phyloP scores from a whole-genome alignment of 2,797 vertebrate genomes.

The Melanotaenia maccullochi region DNA sequence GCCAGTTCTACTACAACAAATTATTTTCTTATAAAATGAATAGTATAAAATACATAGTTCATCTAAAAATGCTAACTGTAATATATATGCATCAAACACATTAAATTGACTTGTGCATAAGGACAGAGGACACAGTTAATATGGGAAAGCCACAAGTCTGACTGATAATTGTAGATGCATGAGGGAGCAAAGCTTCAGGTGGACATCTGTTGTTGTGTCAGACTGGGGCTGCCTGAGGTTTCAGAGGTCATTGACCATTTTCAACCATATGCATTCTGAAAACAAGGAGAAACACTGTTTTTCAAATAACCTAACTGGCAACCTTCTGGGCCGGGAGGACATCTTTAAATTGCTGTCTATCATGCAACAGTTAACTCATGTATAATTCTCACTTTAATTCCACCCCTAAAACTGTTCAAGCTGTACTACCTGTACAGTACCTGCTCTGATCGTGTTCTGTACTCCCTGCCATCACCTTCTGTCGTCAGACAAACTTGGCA shows the following conservation, averaged over 20 bases:
- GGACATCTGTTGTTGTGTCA: conserved; percentile 15
- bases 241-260: background rate
- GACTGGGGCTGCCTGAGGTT: background rate
- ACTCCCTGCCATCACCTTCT: conserved; percentile 38
- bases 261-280: conserved; percentile 1
- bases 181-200: background rate
- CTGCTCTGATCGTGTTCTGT: conserved; percentile 36
- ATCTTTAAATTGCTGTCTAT: conserved; percentile 17
- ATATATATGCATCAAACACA: background rate
- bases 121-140: background rate
- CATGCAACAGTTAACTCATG: conserved; percentile 16
- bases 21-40: conserved; percentile 5
- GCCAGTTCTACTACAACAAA: conserved; percentile 1
- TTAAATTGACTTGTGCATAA: background rate
- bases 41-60: background rate
- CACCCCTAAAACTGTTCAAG: conserved; percentile 24
- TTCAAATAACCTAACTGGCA: conserved; percentile 3
- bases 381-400: conserved; percentile 28
- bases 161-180: background rate
- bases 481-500: conserved; percentile 49
- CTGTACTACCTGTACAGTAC: conserved; percentile 21
- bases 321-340: conserved; percentile 2
- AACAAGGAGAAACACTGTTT: conserved; percentile 12
- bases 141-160: background rate
- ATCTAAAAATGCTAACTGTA: background rate